phyloP scores from a whole-genome alignment of 2,797 vertebrate genomes.

The Sciurus carolinensis region DNA sequence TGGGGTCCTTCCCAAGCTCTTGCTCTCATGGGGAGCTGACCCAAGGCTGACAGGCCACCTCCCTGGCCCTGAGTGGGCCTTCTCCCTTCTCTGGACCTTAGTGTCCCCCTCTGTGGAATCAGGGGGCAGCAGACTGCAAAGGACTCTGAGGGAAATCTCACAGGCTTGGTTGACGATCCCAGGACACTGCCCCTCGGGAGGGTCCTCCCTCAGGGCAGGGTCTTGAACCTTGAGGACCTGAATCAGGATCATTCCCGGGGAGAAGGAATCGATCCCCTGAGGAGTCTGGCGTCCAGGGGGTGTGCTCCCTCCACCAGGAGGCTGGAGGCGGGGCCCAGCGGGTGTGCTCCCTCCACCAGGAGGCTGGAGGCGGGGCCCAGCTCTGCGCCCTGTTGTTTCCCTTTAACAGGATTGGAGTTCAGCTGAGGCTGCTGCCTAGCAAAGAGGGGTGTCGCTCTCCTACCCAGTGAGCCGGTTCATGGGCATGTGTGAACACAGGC shows the following conservation, averaged over 20 bases:
- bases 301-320: not conserved
- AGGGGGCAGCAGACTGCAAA: not conserved
- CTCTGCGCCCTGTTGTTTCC: not conserved
- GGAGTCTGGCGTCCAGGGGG: not conserved
- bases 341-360: not conserved
- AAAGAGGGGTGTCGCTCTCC: conserved; percentile 1
- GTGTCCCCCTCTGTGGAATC: not conserved
- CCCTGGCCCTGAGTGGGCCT: not conserved
- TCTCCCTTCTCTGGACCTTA: not conserved
- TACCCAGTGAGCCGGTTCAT: not conserved
- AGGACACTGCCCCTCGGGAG: not conserved
- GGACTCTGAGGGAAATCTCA: not conserved
- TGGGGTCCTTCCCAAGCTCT: not conserved
- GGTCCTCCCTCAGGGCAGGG: not conserved
- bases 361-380: not conserved
- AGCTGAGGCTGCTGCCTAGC: not conserved
- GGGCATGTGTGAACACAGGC: not conserved
- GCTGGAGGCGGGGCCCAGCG: not conserved
- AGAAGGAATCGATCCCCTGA: not conserved
- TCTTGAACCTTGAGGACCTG: not conserved
- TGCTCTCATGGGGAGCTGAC: not conserved
- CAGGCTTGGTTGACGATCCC: not conserved
- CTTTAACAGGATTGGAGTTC: not conserved
- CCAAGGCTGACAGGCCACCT: not conserved
- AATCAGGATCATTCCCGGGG: not conserved